Evolutionary conservation across 2,888 invertebrate genomes (phyloP).

Genomic region (Drosophila birchii): DNA sequence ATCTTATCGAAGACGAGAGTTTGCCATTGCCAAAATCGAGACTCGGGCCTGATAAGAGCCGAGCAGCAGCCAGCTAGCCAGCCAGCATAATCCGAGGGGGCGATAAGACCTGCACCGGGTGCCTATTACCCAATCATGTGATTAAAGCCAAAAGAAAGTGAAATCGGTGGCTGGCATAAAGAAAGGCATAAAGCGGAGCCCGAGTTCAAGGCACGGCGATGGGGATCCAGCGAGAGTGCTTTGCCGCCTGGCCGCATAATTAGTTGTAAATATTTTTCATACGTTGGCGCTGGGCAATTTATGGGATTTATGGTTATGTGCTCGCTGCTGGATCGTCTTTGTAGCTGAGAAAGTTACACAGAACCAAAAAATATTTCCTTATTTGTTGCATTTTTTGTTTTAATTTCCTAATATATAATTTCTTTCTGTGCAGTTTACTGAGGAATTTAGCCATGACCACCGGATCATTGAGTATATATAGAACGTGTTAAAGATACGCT

Average conservation of each 20-base stretch:
- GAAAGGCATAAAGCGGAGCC: slow-evolving; percentile 23
- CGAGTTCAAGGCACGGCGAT: slow-evolving; percentile 44
- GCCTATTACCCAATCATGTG: slow-evolving; percentile 68
- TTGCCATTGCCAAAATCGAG: slow-evolving; percentile 31
- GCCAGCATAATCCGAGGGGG: slow-evolving; percentile 31
- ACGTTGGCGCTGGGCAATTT: slow-evolving; percentile 26
- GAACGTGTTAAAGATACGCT: slow-evolving; percentile 54
- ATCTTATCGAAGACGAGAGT: slow-evolving; percentile 34
- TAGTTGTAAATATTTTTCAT: slow-evolving; percentile 47
- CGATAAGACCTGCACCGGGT: slow-evolving; percentile 60
- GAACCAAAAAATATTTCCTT: slow-evolving; percentile 5
- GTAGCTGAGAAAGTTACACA: slow-evolving; percentile 27
- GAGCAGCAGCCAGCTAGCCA: slow-evolving; percentile 27
- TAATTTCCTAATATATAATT: too few species aligned
- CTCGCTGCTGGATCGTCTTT: slow-evolving; percentile 8
- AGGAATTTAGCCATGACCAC: slow-evolving; percentile 1
- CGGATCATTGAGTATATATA: slow-evolving; percentile 15
- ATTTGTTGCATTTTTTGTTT: neutral
- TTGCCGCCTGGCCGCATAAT: slow-evolving; percentile 46
- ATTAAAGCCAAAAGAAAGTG: slow-evolving; percentile 57
- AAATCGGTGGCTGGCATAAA: slow-evolving; percentile 43
- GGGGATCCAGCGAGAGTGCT: slow-evolving; percentile 30
- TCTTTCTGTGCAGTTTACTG: neutral
- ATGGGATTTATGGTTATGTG: slow-evolving; percentile 41
- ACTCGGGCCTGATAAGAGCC: slow-evolving; percentile 25